Percentiles rank a stretch among this genome's conserved stretches.
Conservation (phyloP, 1,140 invertebrate genomes). For the Drosophila nannoptera region DNA sequence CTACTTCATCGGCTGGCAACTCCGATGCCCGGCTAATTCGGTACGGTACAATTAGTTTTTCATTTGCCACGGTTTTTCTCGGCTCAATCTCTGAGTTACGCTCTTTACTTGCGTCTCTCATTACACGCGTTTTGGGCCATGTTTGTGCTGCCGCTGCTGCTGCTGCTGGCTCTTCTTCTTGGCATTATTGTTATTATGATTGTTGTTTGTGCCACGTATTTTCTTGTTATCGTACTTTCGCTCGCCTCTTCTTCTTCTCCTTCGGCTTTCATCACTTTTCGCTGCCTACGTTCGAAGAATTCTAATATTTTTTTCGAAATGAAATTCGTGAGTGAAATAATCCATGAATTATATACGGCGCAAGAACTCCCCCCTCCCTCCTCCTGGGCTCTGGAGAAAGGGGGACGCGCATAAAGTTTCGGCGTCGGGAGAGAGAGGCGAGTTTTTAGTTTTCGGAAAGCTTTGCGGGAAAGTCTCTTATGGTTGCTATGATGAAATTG, state of each 20-base stretch:
- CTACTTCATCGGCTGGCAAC: constrained; percentile 45
- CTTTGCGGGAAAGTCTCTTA: constrained; percentile 56
- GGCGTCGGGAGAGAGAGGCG: too few relatives aligned
- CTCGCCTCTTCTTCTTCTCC: background rate
- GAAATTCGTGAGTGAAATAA: constrained; percentile 75
- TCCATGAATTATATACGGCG: constrained; percentile 42
- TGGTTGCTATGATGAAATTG: constrained; percentile 4
- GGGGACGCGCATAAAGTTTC: too few relatives aligned
- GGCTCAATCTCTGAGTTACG: constrained; percentile 1
- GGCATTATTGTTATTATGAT: constrained; percentile 75
- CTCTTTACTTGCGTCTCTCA: constrained; percentile 68
- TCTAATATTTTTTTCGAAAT: constrained; percentile 72
- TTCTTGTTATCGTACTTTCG: background rate
- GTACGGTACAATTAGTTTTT: constrained; percentile 75
- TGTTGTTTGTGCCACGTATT: constrained; percentile 68
- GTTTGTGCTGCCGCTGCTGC: constrained; percentile 24
- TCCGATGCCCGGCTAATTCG: constrained; percentile 67
- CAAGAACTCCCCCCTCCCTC: background rate
- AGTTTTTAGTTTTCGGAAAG: background rate
- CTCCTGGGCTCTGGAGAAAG: too few relatives aligned
- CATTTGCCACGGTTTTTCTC: constrained; percentile 59
- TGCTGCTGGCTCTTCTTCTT: constrained; percentile 11
- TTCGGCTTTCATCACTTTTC: constrained; percentile 24
- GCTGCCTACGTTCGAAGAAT: constrained; percentile 54
- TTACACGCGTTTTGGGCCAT: constrained; percentile 70